Percentiles rank a stretch among this genome's conserved stretches.
Conservation (phyloP, 2,797 vertebrate species). For the Lepidocolaptes lacrymiger region DNA sequence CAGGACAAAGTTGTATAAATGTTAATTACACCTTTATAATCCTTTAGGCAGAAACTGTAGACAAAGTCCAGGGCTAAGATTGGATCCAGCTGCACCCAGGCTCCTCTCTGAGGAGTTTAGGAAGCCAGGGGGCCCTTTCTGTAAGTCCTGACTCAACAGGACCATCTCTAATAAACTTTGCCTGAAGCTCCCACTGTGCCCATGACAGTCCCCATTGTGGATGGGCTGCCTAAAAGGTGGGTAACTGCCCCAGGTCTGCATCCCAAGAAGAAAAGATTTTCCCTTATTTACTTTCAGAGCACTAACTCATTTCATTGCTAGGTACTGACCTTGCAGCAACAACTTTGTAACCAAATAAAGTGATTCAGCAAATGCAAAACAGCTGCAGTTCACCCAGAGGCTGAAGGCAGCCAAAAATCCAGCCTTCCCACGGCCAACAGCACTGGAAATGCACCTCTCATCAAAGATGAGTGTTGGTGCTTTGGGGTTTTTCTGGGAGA, state of each 20-base stretch:
- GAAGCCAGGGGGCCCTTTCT: background rate
- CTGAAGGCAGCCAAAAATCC: background rate
- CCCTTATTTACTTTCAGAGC: background rate
- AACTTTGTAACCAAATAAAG: background rate
- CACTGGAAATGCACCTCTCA: background rate
- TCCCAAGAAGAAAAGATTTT: background rate
- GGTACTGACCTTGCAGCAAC: background rate
- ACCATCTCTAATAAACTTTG: background rate
- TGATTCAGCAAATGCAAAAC: background rate
- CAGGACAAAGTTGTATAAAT: background rate
- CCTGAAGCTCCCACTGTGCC: background rate
- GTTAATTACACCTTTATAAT: background rate
- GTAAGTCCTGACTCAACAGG: background rate
- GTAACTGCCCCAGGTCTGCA: rapidly evolving
- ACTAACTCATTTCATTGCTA: rapidly evolving
- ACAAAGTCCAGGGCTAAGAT: background rate
- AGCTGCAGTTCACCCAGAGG: background rate
- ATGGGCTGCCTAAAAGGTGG: background rate
- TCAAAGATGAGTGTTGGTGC: background rate
- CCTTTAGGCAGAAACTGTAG: background rate
- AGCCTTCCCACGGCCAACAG: background rate
- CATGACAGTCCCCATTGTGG: background rate
- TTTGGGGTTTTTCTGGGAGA: background rate
- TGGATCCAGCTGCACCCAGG: background rate
- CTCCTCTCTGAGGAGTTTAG: background rate